phyloP scores from a whole-genome alignment of 2,888 invertebrate genomes.

The Caenorhabditis sinica region DNA sequence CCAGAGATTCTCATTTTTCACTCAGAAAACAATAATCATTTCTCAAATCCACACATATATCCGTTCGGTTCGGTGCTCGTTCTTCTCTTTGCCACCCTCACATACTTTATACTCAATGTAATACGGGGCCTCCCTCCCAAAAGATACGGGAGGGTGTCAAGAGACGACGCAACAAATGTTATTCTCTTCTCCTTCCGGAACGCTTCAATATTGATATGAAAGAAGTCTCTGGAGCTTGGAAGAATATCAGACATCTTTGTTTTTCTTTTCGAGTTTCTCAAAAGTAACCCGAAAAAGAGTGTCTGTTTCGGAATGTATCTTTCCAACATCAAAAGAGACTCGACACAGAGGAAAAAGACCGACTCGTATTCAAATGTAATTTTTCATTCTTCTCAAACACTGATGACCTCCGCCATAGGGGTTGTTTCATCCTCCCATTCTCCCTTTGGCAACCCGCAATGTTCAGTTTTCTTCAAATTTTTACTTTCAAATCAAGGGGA shows the following conservation, averaged over 20 bases:
- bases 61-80: constrained; percentile 13
- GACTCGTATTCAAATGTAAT: constrained; percentile 66
- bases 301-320: constrained; percentile 39
- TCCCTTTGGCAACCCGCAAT: not conserved
- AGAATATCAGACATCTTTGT: not conserved
- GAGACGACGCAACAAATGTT: constrained; percentile 61
- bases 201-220: constrained; percentile 28
- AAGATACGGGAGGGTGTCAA: constrained; percentile 53
- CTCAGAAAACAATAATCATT: constrained; percentile 53
- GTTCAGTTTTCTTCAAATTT: constrained; percentile 6
- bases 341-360: constrained; percentile 22
- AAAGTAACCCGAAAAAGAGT: constrained; percentile 7
- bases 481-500: not conserved
- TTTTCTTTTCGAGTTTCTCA: constrained; percentile 7
- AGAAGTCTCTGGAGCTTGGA: not conserved
- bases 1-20: not conserved
- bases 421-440: constrained; percentile 13
- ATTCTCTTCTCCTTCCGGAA: constrained; percentile 42
- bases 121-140: constrained; percentile 1
- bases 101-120: constrained; percentile 43
- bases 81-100: constrained; percentile 28
- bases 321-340: constrained; percentile 38
- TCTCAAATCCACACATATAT: constrained; percentile 49
- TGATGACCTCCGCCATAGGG: constrained; percentile 63
- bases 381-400: constrained; percentile 69